A percentile compares a stretch with the other conserved stretches of the same genome.
Conservation (phyloP, 2,113 vertebrate genomes). For the Brachionichthys hirsutus region DNA sequence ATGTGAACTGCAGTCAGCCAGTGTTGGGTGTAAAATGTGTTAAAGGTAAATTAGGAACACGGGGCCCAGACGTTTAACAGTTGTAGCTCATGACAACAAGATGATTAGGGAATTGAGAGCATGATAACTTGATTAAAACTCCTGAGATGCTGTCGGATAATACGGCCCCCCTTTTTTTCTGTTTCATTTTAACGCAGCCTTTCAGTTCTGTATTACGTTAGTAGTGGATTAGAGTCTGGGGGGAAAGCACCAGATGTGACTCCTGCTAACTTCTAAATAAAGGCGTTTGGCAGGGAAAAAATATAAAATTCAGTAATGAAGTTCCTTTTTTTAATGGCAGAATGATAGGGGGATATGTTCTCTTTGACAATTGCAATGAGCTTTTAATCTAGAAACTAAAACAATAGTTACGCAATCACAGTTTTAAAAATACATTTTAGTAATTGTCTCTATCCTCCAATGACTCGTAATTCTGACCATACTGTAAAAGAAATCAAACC, state of each 20-base stretch:
- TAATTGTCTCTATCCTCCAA: constrained; percentile 26
- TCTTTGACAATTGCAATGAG: constrained; percentile 55
- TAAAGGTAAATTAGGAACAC: constrained; percentile 66
- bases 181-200: constrained; percentile 61
- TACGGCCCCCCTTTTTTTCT: constrained; percentile 52
- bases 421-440: constrained; percentile 41
- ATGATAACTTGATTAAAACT: constrained; percentile 76
- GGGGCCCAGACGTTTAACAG: constrained; percentile 64
- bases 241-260: constrained; percentile 68
- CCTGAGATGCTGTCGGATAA: constrained; percentile 68
- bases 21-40: constrained; percentile 61
- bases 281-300: constrained; percentile 34
- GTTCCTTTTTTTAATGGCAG: constrained; percentile 54
- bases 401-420: constrained; percentile 58
- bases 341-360: constrained; percentile 50
- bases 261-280: constrained; percentile 60
- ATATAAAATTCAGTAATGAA: constrained; percentile 48
- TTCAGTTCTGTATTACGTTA: constrained; percentile 68
- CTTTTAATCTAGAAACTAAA: constrained; percentile 65
- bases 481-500: constrained; percentile 20
- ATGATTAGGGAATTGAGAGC: constrained; percentile 74
- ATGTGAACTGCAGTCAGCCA: constrained; percentile 42
- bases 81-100: constrained; percentile 71
- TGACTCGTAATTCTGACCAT: constrained; percentile 30
- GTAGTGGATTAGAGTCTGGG: constrained; percentile 68